phyloP scores from a whole-genome alignment of 2,797 vertebrate species.

The Melanogrammus aeglefinus region DNA sequence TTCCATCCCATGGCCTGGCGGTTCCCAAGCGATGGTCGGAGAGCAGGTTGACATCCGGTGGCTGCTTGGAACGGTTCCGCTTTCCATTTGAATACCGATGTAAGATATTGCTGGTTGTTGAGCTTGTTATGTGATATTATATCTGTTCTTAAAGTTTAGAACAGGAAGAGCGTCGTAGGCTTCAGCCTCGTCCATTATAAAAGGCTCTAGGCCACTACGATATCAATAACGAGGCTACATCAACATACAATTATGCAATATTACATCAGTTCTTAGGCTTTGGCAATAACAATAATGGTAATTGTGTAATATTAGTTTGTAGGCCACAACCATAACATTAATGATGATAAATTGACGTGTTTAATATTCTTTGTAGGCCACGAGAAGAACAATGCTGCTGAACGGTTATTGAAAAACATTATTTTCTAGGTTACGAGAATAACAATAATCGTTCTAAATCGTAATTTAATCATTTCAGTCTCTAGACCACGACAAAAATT shows the following conservation, averaged over 20 bases:
- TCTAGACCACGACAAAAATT: not conserved
- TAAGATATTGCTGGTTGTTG: not conserved
- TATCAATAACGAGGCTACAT: not conserved
- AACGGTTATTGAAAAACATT: not conserved
- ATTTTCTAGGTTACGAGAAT: not conserved
- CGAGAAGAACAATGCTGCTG: not conserved
- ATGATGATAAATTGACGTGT: not conserved
- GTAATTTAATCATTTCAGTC: not conserved
- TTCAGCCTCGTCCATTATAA: not conserved
- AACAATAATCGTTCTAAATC: not conserved
- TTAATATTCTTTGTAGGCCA: not conserved
- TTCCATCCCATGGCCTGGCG: not conserved
- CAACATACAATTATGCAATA: not conserved
- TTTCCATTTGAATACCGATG: not conserved
- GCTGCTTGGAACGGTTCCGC: not conserved
- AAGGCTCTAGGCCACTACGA: not conserved
- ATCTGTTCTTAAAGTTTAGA: not conserved
- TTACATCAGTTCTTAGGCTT: not conserved
- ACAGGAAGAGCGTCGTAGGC: not conserved
- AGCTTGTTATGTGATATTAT: not conserved
- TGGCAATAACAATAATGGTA: not conserved
- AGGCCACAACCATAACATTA: not conserved
- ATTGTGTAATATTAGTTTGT: not conserved
- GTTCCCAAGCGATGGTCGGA: not conserved
- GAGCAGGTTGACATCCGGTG: not conserved